These are phyloP conservation scores for Pilophorus perplexus DNA, from an alignment of 2,888 invertebrate species.

Conservation along the genomic window DNA sequence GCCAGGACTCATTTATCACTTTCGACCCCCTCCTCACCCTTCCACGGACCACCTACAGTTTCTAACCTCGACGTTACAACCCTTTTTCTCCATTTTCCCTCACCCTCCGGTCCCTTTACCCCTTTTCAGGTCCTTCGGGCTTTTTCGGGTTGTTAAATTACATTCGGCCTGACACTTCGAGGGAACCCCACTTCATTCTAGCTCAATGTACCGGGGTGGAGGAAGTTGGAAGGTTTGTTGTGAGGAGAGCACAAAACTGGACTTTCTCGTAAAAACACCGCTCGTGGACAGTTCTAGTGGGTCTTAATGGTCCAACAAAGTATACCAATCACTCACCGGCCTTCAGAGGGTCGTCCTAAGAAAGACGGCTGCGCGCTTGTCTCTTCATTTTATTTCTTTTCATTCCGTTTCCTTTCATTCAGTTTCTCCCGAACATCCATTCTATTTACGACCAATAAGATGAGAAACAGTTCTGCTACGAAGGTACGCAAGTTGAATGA, in stretches of 20 bases:
- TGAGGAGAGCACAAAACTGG: background rate
- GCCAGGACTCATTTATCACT: background rate
- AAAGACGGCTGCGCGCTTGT: too few species aligned
- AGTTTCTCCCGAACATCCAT: too few species aligned
- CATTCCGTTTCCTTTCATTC: too few species aligned
- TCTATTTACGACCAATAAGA: too few species aligned
- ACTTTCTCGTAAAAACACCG: background rate
- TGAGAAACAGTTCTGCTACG: too few species aligned
- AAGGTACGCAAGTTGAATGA: too few species aligned
- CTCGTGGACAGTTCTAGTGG: background rate
- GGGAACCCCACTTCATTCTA: too few species aligned
- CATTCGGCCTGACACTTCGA: background rate
- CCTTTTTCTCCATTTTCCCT: constrained; percentile 6
- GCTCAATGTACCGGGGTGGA: background rate
- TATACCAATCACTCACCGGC: background rate
- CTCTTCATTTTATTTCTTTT: too few species aligned
- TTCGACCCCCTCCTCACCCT: background rate
- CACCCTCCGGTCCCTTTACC: too few species aligned
- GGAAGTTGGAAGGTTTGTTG: constrained; percentile 7
- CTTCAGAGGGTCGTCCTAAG: too few species aligned
- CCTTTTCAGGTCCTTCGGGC: background rate
- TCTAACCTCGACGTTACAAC: too few species aligned
- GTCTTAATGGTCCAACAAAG: constrained; percentile 1
- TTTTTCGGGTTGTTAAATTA: constrained; percentile 9
- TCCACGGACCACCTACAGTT: too few species aligned